A percentile compares a stretch with the other conserved stretches of the same genome.
phyloP scores from a whole-genome alignment of 92 coral and sea anemone genomes.

The Isaurus tuberculatus region DNA sequence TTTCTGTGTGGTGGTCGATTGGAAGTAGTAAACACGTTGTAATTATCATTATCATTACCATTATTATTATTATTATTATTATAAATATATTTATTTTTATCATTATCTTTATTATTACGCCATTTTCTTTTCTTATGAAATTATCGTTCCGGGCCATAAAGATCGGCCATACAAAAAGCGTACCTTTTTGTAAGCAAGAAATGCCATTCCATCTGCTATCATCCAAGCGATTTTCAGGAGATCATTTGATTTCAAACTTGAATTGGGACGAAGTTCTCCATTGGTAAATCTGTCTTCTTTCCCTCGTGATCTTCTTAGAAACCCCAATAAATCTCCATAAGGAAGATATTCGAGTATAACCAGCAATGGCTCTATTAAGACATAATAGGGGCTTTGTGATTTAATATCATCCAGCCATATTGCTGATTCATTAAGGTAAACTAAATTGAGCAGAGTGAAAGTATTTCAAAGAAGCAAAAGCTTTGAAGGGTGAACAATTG shows the following conservation, averaged over 20 bases:
- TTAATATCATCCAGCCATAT: background rate
- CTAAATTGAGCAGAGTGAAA: too few relatives aligned
- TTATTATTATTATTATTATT: too few relatives aligned
- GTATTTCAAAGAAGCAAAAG: too few relatives aligned
- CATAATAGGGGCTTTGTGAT: background rate
- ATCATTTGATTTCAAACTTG: slow-evolving; percentile 19
- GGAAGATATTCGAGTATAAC: slow-evolving; percentile 34
- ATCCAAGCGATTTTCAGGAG: slow-evolving; percentile 43
- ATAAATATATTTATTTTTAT: too few relatives aligned
- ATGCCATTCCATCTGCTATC: slow-evolving; percentile 51
- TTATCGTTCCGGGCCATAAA: too few relatives aligned
- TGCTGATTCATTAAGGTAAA: background rate
- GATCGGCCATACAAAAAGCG: background rate
- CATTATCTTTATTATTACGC: too few relatives aligned
- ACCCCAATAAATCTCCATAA: slow-evolving; percentile 45
- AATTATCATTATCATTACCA: too few relatives aligned
- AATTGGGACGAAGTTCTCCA: slow-evolving; percentile 45
- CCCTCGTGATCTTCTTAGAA: slow-evolving; percentile 50
- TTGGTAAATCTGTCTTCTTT: slow-evolving; percentile 39
- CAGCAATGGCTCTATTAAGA: slow-evolving; percentile 29
- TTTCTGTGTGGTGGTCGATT: too few relatives aligned
- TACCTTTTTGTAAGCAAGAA: slow-evolving; percentile 36
- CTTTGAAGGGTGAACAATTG: too few relatives aligned
- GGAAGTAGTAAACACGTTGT: too few relatives aligned
- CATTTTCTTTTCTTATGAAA: too few relatives aligned